Evolutionary conservation across 2,888 invertebrate species (phyloP), one percentile per base, ranked within the genome.

Genomic region (Idaea biselata): DNA sequence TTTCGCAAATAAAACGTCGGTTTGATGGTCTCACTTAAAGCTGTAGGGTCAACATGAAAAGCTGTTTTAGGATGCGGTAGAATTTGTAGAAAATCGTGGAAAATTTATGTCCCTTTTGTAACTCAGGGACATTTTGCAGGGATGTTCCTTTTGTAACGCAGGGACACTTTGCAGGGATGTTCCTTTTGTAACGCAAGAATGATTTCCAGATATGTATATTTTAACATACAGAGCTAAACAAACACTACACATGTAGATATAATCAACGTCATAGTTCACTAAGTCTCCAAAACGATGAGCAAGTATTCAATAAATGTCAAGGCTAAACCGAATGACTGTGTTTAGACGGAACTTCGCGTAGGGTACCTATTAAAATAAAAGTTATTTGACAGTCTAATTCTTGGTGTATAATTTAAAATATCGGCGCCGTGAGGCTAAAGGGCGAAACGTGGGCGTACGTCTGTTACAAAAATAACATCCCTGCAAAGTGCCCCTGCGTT

Each of bases 1-100:
- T 61, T 55, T 18, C 56, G 59, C 62, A 61, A 64, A 66, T 62
- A 67, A 67, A 65, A 67, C 65, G 63, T 66, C 62, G 63, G 60
- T 69, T 66, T 63, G 65, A 65, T 66, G 66, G 64, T 66, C 56
- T 56, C 17, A 60, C 62, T 66, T 59, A 59, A 64, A 63, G 54
- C 44, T 59, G 7, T 58, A 54, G 60, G 65, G 61, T 18, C 55
- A 57, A 25, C 56, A 59, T 53, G 14, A 44, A 44, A 44, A 8
- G 2, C 14, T 7, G 44, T 44, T 44, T 44, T 44, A 44, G 44
- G 14, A 31, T 2, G n/a, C 11, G 3, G 65, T 67, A 68, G 53
- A 14, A 68, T 18, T 61, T 2, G 62, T 58, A 70, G 63, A 62
- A 33, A 60, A 55, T 58, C 14, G 14, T 53, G 33, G 53, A 11